Percentiles rank a stretch among this genome's conserved stretches.
Conservation (phyloP, 1,140 invertebrate genomes). For the Diabrotica virgifera region DNA sequence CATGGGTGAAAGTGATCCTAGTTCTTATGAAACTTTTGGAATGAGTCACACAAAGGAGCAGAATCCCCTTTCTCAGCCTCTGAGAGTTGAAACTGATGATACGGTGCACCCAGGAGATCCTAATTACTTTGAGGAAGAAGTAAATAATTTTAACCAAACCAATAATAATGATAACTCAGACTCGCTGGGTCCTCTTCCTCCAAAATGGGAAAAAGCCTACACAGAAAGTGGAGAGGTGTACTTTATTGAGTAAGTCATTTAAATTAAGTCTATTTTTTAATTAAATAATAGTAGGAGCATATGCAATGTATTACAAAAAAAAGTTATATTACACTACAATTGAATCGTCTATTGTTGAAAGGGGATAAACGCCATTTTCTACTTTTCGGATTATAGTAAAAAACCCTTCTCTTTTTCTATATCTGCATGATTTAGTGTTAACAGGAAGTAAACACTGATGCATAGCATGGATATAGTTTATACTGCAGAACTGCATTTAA, state of each 20-base stretch:
- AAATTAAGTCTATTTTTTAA: no score
- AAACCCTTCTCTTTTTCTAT: no score
- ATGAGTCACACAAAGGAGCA: slow-evolving; percentile 48
- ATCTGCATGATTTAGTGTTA: no score
- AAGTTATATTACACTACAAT: no score
- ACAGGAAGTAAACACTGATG: no score
- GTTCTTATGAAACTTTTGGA: background rate
- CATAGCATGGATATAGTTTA: no score
- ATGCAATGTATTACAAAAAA: no score
- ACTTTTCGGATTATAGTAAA: no score
- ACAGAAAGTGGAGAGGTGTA: slow-evolving; percentile 95
- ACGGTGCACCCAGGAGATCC: slow-evolving; percentile 31
- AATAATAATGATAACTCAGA: slow-evolving; percentile 48
- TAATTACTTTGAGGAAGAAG: slow-evolving; percentile 44
- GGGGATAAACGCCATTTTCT: no score
- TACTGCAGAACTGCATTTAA: no score
- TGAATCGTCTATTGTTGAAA: no score
- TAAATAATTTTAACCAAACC: slow-evolving; percentile 39
- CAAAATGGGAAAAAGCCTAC: slow-evolving; percentile 96
- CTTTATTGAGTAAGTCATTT: slow-evolving; percentile 87
- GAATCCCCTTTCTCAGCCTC: slow-evolving; percentile 43
- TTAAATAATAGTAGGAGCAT: no score
- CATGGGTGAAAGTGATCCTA: background rate
- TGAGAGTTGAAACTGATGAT: slow-evolving; percentile 47
- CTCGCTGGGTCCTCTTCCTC: slow-evolving; percentile 84